Evolutionary conservation across 1,140 invertebrate species (phyloP), one percentile per base, ranked within the genome.

Genomic region (Apolygus lucorum): DNA sequence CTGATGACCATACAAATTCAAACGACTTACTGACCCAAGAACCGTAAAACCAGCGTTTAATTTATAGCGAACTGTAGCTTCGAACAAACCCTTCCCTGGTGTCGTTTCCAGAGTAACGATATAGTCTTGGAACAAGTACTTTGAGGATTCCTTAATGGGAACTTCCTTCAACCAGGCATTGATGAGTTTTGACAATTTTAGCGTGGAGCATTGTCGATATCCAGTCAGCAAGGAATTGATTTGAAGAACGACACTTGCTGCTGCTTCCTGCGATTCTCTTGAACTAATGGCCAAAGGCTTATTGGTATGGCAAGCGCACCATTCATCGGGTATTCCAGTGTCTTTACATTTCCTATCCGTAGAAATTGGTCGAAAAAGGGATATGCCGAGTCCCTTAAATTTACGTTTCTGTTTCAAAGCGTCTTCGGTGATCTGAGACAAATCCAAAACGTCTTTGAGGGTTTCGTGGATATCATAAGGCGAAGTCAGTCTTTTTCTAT

Each of bases 241-340:
- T 70, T 87, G 78, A 0, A 78, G 73, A 0, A 90, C 79, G 2
- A 90, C 74, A 72, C 84, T 83, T 0, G 79, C 75, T 0, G 84
- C 84, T 0, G 83, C 83, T 11, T 82, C 63, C 13, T 75, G 68
- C 8, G 83, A 82, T 2, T 79, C 74, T 0, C 74, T 75, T 74
- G 85, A 81, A 13, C 84, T 80, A 0, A 78, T 77, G 0, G 81
- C 74, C 13, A 87, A 74, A 71, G 84, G 83, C 52, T 77, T 76
- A 11, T 81, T 83, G 68, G 82, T 82, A 71, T 90, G 85, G 74
- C 93, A 96, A 17, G 89, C 89, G 75, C 92, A 96, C 87, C 89
- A 95, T 74, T 93, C 88, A 28, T 87, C 84, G 0, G 87, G 84
- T 49, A 96, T 92, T 0, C 81, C 85, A 0, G 92, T 91, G 63